Evolutionary conservation across 2,113 vertebrate genomes (phyloP), one percentile per base, ranked within the genome.

Genomic region (Desmodus rotundus): DNA sequence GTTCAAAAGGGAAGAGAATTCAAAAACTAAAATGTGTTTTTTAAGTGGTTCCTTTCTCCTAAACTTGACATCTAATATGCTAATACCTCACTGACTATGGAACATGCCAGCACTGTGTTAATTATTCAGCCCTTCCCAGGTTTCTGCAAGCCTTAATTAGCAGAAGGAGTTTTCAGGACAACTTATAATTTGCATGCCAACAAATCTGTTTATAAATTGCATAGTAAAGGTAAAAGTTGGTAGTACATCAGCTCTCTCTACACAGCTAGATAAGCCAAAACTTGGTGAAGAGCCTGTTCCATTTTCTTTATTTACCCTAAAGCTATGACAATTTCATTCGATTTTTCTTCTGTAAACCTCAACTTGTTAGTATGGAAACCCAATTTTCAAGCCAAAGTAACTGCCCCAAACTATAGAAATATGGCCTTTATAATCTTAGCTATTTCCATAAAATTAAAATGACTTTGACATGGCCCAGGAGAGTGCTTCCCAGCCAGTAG

Each of bases 151-250:
- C 95, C 92, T 92, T 96, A 93, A 96, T 97, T 96, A 97, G 88
- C 6, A 31, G 84, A 70, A 93, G 78, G 95, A 83, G 43, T 76
- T 92, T 97, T 70, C 54, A 56, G 73, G 76, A 96, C 93, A 96
- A 96, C 95, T 95, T 96, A 91, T 97, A 96, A 97, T 96, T 97
- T 97, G 68, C 88, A 94, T 80, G 96, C 63, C 96, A 86, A 93
- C 77, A 97, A 91, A 82, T 95, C 89, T 97, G 94, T 97, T 95
- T 97, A 74, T 96, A 95, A 97, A 96, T 95, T 87, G 91, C 50
- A 96, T 16, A 47, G 82, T 86, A 47, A 91, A 97, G 89, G 86
- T 95, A 61, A 58, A 89, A 68, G 63, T 36, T 63, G 67, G 72
- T 87, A 6, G 54, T 5, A 13, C 36, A 31, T 38, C 91, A 61